Evolutionary conservation across 2,888 invertebrate species (phyloP), one percentile per base, ranked within the genome.

Genomic region (Pachydiplax longipennis): DNA sequence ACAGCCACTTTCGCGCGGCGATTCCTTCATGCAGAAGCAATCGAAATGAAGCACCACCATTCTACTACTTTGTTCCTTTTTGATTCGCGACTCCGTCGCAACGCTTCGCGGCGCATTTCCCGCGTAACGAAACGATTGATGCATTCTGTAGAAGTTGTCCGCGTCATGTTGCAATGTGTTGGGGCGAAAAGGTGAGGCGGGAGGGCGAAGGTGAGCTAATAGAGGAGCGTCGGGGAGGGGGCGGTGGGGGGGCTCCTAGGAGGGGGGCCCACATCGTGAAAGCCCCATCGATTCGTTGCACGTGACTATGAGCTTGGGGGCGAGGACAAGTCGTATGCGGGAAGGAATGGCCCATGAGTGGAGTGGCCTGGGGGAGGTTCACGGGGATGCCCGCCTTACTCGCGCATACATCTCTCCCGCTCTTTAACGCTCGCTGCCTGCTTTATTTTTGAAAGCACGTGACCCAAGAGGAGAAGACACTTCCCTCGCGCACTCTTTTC

Each of bases 281-380:
- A 53, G 83, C 37, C 31, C 37, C 87, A 87, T 87, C 87, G 87
- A 87, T 87, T 87, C 87, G 87, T 58, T 61, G 87, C 87, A 87
- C 61, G 87, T 61, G 87, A 61, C 61, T 61, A 83, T 83, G 83
- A 58, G 83, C 83, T 83, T 35, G 53, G n/a, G 31, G 53, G 81
- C 15, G n/a, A 25, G 58, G 83, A 35, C 13, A 35, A 58, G 83
- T 13, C 8, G 58, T 6, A 37, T 37, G 61, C n/a, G 87, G 58
- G 48, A 25, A 48, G 87, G 87, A 87, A 58, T 61, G 40, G 87
- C 87, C 87, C 87, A 87, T 87, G 61, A 87, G 61, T 58, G 61
- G 61, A 37, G 87, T n/a, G 61, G 87, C 87, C 61, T 53, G 25
- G 22, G 22, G 73, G 73, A 31, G 73, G 73, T 73, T 73, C 73